phyloP scores from a whole-genome alignment of 2,888 invertebrate species.

The Theristus sp. region DNA sequence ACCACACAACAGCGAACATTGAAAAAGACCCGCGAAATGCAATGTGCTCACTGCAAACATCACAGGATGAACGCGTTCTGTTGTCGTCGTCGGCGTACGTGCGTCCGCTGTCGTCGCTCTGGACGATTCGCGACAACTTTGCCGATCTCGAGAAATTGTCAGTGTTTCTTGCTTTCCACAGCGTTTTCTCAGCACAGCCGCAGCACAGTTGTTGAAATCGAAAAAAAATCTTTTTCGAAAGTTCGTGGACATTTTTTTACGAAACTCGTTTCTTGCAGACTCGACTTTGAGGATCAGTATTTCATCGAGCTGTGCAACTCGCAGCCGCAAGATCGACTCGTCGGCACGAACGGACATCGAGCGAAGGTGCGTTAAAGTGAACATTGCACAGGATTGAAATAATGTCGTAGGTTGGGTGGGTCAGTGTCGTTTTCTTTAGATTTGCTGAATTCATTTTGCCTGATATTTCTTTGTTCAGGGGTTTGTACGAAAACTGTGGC shows the following conservation, averaged over 20 bases:
- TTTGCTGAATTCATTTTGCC: too few relatives aligned
- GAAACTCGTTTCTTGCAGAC: conserved; percentile 34
- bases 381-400: too few relatives aligned
- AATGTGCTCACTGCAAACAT: too few relatives aligned
- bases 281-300: conserved; percentile 59
- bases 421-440: too few relatives aligned
- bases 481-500: too few relatives aligned
- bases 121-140: conserved; percentile 38
- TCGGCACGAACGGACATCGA: conserved; percentile 66
- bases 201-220: too few relatives aligned
- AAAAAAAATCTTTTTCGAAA: too few relatives aligned
- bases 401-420: too few relatives aligned
- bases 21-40: too few relatives aligned
- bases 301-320: conserved; percentile 73
- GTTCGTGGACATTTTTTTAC: conserved; percentile 3
- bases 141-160: conserved; percentile 4
- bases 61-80: neutral
- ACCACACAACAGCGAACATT: too few relatives aligned
- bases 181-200: neutral
- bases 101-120: conserved; percentile 58
- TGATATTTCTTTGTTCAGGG: too few relatives aligned
- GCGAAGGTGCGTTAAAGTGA: conserved; percentile 37
- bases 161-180: too few relatives aligned
- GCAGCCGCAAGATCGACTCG: conserved; percentile 58
- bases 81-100: conserved; percentile 51